These are phyloP conservation scores for Bedellia somnulentella DNA, from an alignment of 2,888 invertebrate genomes.

Conservation along the genomic window DNA sequence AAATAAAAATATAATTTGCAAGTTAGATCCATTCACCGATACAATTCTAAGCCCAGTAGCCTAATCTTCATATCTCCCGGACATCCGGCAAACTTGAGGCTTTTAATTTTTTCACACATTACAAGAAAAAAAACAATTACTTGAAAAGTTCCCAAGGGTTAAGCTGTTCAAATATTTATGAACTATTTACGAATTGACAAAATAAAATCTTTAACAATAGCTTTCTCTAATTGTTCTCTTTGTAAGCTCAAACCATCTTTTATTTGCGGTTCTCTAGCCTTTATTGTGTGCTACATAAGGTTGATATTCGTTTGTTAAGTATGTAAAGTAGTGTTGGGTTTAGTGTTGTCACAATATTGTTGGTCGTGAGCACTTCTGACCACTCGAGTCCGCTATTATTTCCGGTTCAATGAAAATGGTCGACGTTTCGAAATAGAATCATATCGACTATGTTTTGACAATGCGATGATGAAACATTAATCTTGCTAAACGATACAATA, in stretches of 20 bases:
- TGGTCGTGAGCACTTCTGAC: constrained; percentile 27
- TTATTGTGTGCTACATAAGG: too few species aligned
- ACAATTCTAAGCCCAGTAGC: too few species aligned
- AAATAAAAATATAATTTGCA: too few species aligned
- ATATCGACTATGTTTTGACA: too few species aligned
- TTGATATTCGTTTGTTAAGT: background rate
- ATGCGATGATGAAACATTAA: too few species aligned
- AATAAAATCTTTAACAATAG: constrained; percentile 42
- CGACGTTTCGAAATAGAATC: too few species aligned
- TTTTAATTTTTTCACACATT: background rate
- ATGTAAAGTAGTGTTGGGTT: background rate
- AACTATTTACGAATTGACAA: constrained; percentile 48
- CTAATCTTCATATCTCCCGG: constrained; percentile 6
- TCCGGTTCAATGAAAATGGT: too few species aligned
- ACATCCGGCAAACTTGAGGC: constrained; percentile 7
- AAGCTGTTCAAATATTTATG: constrained; percentile 52
- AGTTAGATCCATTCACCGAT: too few species aligned
- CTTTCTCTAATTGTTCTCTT: constrained; percentile 25
- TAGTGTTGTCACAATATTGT: too few species aligned
- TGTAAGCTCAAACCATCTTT: constrained; percentile 1
- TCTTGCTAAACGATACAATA: too few species aligned
- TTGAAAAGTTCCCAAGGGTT: constrained; percentile 21
- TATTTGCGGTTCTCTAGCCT: background rate
- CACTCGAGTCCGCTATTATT: constrained; percentile 40
- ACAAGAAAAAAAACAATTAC: constrained; percentile 7